Base-by-base conservation (phyloP, 2,797 vertebrate genomes). In the Cuculus canorus region DNA sequence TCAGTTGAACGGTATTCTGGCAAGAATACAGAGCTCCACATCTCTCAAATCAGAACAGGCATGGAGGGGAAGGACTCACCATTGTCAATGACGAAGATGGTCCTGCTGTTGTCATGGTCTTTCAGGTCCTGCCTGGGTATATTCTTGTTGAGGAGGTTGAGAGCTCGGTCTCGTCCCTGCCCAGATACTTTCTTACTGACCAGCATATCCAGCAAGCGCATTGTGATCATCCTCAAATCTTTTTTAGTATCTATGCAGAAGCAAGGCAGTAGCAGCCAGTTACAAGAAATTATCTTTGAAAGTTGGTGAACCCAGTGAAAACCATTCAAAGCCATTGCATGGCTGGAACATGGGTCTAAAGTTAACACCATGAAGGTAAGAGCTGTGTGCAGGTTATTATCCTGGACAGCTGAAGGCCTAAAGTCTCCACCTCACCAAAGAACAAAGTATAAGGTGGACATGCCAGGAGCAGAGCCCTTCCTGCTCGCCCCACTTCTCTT, bases 91-190 rank as follows among this genome's bases (percentile, higher is more conserved):
- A 99, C 99, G 87, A 99, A 99, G 83, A 98, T 97, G 64, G 97
- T 96, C 59, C 95, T 98, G 66, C 98, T 98, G 96, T 99, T 97
- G 96, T 99, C 98, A 0, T 69, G 96, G 32, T 97, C 96, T 82
- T 97, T 98, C 59, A 98, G 98, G 93, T 98, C 94, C 80, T 97
- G 98, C 88, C 99, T 98, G 3, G 99, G 99, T 41, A 99, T 98
- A 13, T 99, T 99, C 96, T 98, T 99, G 94, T 97, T 98, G 91
- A 99, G 98, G 35, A 99, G 98, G 96, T 99, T 99, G 76, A 99
- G 98, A 5, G 99, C 99, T 96, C 98, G 98, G 95, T 99, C 99
- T 96, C 99, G 98, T 47, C 99, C 99, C 61, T 99, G 98, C 64
- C 99, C 99, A 28, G 99, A 99, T 9, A 99, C 99, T 28, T 98